Evolutionary conservation across 37 sponge, comb jelly and placozoan genomes (phyloP).

Genomic region (Halichondria panicea): DNA sequence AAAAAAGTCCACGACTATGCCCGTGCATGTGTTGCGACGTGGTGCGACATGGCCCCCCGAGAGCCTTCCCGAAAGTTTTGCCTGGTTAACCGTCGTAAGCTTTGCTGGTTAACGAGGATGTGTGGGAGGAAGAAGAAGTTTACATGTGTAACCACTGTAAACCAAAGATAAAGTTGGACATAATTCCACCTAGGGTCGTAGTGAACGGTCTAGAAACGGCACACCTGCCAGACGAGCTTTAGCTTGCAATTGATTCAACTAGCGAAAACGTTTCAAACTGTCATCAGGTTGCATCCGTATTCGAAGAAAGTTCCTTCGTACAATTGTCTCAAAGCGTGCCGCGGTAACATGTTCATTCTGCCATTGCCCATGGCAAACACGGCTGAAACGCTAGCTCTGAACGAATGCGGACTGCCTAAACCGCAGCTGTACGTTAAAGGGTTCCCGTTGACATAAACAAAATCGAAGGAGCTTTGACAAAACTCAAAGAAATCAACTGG

Average conservation of each 20-base stretch:
- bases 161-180: constrained; percentile 14
- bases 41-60: constrained; percentile 33
- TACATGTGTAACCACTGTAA: constrained; percentile 62
- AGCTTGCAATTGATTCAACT: constrained; percentile 54
- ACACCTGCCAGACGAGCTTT: constrained; percentile 25
- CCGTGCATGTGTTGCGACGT: constrained; percentile 47
- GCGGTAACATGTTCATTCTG: constrained; percentile 50
- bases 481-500: constrained; percentile 49
- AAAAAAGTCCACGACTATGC: constrained; percentile 26
- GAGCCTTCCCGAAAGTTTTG: constrained; percentile 12
- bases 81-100: constrained; percentile 14
- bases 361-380: constrained; percentile 55
- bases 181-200: constrained; percentile 58
- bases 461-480: constrained; percentile 23
- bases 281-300: constrained; percentile 55
- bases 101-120: no score
- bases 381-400: constrained; percentile 28
- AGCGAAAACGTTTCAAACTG: constrained; percentile 63
- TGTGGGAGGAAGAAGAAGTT: no score
- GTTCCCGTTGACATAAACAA: constrained; percentile 24
- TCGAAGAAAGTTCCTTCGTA: constrained; percentile 48
- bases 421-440: constrained; percentile 45
- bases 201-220: constrained; percentile 56
- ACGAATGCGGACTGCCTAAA: not conserved
- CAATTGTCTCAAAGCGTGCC: constrained; percentile 44